A percentile compares a stretch with the other conserved stretches of the same genome.
These are phyloP conservation scores for Standfussiana lucernea DNA, from an alignment of 2,888 invertebrate genomes.

Conservation along the genomic window DNA sequence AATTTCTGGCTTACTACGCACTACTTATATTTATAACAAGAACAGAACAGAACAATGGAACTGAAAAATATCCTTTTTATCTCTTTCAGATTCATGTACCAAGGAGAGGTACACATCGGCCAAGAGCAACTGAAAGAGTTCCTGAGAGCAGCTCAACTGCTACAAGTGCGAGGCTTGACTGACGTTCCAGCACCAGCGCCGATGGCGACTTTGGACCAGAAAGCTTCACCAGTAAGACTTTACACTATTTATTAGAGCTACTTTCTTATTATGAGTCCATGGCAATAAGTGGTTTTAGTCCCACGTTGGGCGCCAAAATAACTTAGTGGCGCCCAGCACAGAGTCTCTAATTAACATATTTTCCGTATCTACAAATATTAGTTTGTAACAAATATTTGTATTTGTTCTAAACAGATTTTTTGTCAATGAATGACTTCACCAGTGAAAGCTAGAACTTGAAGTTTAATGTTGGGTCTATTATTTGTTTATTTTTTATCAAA, in stretches of 20 bases:
- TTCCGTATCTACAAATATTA: not conserved
- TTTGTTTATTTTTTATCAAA: not conserved
- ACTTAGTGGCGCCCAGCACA: not conserved
- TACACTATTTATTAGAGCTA: not conserved
- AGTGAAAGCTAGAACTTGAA: slow-evolving; percentile 81
- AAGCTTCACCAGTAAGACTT: slow-evolving; percentile 93
- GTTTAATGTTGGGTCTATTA: not conserved
- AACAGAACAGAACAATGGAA: too few relatives aligned
- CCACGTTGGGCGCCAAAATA: slow-evolving; percentile 9
- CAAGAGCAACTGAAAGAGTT: slow-evolving; percentile 96
- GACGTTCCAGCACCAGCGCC: slow-evolving; percentile 93
- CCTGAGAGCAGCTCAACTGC: slow-evolving; percentile 96
- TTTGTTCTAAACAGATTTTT: not conserved
- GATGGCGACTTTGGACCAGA: slow-evolving; percentile 90
- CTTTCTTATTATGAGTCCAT: not conserved
- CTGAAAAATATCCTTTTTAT: not conserved
- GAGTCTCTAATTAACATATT: not conserved
- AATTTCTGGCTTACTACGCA: not conserved
- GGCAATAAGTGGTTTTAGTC: slow-evolving; percentile 25
- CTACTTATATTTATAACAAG: not conserved
- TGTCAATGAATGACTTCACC: slow-evolving; percentile 89
- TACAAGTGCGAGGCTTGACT: slow-evolving; percentile 96
- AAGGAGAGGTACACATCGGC: slow-evolving; percentile 97
- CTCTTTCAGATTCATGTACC: slow-evolving; percentile 95
- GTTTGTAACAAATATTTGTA: not conserved